phyloP scores from a whole-genome alignment of 2,797 vertebrate genomes.

The Florisuga fusca region DNA sequence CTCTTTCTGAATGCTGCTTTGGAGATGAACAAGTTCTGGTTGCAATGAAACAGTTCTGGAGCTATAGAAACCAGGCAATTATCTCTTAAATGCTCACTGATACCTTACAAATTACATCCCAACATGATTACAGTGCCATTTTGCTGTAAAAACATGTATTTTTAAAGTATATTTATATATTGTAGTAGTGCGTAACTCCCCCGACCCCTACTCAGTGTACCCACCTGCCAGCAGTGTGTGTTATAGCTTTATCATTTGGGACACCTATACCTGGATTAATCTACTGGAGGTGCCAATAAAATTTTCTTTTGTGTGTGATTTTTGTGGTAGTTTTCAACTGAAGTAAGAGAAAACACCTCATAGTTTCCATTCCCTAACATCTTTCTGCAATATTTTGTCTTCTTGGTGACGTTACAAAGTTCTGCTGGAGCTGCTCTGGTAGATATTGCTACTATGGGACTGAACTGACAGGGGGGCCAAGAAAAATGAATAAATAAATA shows the following conservation, averaged over 20 bases:
- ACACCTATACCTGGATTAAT: background rate
- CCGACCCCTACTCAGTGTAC: background rate
- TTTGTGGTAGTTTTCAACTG: background rate
- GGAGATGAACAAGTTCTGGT: background rate
- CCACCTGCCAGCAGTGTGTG: background rate
- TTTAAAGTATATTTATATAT: slow-evolving; percentile 23
- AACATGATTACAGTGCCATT: slow-evolving; percentile 1
- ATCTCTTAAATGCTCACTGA: background rate
- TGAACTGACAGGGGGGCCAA: background rate
- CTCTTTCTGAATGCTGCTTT: background rate
- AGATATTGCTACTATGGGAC: background rate
- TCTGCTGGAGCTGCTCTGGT: background rate
- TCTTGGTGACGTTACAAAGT: accelerated
- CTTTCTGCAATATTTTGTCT: background rate
- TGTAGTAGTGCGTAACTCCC: background rate
- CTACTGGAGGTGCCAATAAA: background rate
- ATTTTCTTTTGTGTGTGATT: background rate
- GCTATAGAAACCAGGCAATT: slow-evolving; percentile 33
- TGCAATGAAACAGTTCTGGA: too few species aligned
- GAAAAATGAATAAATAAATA: background rate
- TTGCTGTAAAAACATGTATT: slow-evolving; percentile 6
- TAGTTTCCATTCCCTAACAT: background rate
- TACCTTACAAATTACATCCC: slow-evolving; percentile 29
- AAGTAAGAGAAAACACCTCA: background rate
- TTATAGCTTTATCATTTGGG: background rate